Evolutionary conservation across 2,888 invertebrate genomes (phyloP), one percentile per base, ranked within the genome.

Genomic region (Onthophagus sagittarius): DNA sequence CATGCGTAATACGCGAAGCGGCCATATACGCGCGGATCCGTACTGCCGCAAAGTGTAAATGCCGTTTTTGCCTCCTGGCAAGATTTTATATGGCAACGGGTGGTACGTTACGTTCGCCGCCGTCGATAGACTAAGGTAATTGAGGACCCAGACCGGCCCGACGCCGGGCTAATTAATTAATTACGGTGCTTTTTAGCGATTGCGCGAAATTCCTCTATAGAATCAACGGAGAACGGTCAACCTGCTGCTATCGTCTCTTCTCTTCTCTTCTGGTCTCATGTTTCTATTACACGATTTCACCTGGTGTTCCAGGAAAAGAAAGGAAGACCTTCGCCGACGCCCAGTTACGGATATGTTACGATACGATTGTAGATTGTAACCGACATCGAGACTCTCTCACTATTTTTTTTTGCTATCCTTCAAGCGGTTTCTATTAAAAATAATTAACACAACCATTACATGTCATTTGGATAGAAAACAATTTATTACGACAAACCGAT

Each of bases 1-100:
- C 79, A 80, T 80, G 83, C 82, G 82, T 81, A 80, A 84, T 84
- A 84, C 84, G 75, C 79, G 74, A 76, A 74, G 79, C 83, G 79
- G 79, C 83, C 83, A 77, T 84, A 82, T 83, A 81, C 75, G 83
- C 77, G 74, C 73, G 73, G 76, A 79, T 77, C 79, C 81, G 81
- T 81, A 82, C 81, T 81, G 82, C 80, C 77, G 80, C 81, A 82
- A 84, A 85, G 85, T 84, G 84, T 84, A 85, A 84, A 84, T 84
- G 80, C 69, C 71, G 75, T 75, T 75, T 75, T 75, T 75, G 39
- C 39, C 39, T 23, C 73, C 79, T 76, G 72, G 72, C 73, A 23
- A 23, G 79, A 80, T 81, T 83, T 79, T 82, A 83, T 79, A 83
- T 82, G 83, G 83, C 80, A 80, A 77, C 79, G 74, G 77, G 74